These are phyloP conservation scores for Petrophora chlorosata DNA, from an alignment of 2,888 invertebrate genomes.

Conservation along the genomic window DNA sequence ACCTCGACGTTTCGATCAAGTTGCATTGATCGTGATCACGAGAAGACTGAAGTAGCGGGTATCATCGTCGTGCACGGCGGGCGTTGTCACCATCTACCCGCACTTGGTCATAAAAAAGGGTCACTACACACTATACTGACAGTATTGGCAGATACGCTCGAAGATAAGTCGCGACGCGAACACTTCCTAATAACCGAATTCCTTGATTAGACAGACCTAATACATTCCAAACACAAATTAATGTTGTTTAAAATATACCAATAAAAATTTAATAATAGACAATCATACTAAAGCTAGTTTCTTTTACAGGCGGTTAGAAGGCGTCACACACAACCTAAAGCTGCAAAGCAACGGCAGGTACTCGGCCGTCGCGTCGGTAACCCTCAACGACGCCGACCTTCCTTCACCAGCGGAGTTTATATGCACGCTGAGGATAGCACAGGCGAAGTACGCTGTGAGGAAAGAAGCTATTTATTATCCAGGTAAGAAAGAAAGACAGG, in stretches of 20 bases:
- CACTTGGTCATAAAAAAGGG: too few relatives aligned
- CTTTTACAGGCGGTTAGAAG: conserved; percentile 61
- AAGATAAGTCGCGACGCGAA: too few relatives aligned
- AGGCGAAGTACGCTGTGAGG: conserved; percentile 83
- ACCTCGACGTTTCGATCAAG: too few relatives aligned
- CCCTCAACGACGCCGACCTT: conserved; percentile 78
- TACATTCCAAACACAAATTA: background rate
- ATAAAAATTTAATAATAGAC: background rate
- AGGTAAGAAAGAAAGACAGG: conserved; percentile 80
- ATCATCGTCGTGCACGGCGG: too few relatives aligned
- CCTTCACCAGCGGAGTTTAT: conserved; percentile 82
- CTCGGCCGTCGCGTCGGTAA: conserved; percentile 81
- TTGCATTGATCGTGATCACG: too few relatives aligned
- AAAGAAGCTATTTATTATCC: conserved; percentile 83
- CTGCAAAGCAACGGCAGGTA: conserved; percentile 72
- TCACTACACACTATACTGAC: too few relatives aligned
- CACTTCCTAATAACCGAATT: too few relatives aligned
- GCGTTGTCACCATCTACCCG: too few relatives aligned
- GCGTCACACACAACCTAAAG: conserved; percentile 63
- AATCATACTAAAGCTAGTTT: background rate
- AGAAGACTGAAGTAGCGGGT: too few relatives aligned
- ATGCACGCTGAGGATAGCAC: conserved; percentile 85
- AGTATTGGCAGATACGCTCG: too few relatives aligned
- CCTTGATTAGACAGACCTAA: too few relatives aligned
- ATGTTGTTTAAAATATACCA: background rate